These are phyloP conservation scores for Lumbricus terrestris DNA, from an alignment of 2,888 invertebrate species.

Conservation along the genomic window DNA sequence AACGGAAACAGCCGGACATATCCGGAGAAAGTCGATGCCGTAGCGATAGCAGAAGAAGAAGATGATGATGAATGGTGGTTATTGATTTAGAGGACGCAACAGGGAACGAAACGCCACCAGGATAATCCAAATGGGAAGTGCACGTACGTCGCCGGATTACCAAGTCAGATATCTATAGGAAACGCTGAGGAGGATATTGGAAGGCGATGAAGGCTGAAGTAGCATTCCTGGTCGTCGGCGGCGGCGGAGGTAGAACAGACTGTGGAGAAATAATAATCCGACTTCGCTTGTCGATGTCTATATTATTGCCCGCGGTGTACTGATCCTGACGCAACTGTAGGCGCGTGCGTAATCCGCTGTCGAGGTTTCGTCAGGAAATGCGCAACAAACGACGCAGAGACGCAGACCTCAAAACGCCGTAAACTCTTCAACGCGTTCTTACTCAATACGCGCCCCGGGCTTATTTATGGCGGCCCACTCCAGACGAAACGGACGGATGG, in stretches of 20 bases:
- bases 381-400: too few relatives aligned
- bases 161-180: not conserved
- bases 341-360: not conserved
- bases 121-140: not conserved
- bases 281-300: not conserved
- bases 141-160: not conserved
- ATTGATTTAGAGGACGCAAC: conserved; percentile 3
- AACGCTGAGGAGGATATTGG: not conserved
- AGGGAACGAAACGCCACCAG: not conserved
- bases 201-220: not conserved
- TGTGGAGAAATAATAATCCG: not conserved
- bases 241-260: not conserved
- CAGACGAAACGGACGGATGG: not conserved
- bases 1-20: not conserved
- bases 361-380: not conserved
- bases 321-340: not conserved
- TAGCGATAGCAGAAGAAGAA: too few relatives aligned
- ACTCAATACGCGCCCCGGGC: not conserved
- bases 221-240: not conserved
- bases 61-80: not conserved
- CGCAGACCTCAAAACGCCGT: not conserved
- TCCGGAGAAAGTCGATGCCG: not conserved
- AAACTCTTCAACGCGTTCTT: not conserved
- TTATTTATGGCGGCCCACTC: not conserved
- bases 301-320: not conserved